A percentile compares a stretch with the other conserved stretches of the same genome.
Conservation (phyloP, 2,113 vertebrate genomes). For the Petroica traversi region DNA sequence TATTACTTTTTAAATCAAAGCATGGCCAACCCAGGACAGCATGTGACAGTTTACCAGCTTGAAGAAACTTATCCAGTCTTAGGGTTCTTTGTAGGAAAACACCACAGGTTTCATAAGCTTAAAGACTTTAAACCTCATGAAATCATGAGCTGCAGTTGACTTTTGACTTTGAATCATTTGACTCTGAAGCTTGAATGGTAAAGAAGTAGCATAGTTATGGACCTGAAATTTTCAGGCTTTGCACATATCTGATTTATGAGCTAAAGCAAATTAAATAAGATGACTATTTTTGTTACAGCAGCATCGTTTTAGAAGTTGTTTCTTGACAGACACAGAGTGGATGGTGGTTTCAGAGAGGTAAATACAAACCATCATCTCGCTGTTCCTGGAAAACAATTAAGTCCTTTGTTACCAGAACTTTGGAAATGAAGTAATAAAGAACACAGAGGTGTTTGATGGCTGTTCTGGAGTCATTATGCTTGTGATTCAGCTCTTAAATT, state of each 20-base stretch:
- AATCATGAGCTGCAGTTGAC: accelerated
- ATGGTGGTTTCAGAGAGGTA: not conserved
- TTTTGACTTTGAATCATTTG: not conserved
- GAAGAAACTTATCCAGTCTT: not conserved
- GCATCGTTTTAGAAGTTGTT: not conserved
- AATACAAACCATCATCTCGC: not conserved
- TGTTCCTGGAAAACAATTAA: not conserved
- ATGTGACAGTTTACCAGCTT: not conserved
- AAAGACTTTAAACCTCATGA: not conserved
- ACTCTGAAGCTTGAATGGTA: not conserved
- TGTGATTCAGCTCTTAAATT: not conserved
- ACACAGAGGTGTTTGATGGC: not conserved
- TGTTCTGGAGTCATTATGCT: not conserved
- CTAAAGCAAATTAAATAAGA: not conserved
- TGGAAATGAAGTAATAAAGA: not conserved
- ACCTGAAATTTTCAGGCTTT: not conserved
- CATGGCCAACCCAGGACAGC: too few species aligned
- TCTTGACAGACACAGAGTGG: not conserved
- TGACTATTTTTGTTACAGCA: not conserved
- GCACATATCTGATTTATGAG: not conserved
- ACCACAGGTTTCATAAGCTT: not conserved
- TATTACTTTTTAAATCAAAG: not conserved
- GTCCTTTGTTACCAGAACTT: not conserved
- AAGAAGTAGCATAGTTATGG: not conserved
- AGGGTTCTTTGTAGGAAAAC: not conserved